Evolutionary conservation across 92 coral and sea anemone species (phyloP), one percentile per base, ranked within the genome.

Genomic region (Siderastrea radians): DNA sequence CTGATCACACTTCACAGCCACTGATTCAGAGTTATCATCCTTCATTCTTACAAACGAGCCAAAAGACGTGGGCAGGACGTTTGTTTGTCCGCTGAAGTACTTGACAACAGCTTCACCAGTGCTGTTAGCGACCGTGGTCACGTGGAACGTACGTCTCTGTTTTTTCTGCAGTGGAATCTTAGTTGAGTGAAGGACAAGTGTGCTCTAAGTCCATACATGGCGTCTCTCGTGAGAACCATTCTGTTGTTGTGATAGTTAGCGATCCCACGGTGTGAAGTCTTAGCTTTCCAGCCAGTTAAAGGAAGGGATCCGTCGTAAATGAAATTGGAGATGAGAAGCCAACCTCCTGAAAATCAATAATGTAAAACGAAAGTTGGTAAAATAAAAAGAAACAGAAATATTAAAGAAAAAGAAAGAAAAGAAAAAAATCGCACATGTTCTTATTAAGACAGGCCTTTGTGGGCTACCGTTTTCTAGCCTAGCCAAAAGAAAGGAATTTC

Each of bases 81-180:
- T 51, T 0, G 90, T 76, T 58, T 55, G 85, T 9, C 78, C 67
- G 19, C 72, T 78, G 46, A 86, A 75, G 77, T 68, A 86, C 54
- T 55, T 47, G 45, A 78, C 71, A 3, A 70, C 90, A 67, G 79
- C 85, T 45, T 48, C 53, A 8, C 88, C 90, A 17, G 72, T 46
- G 10, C 62, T 61, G 77, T 60, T 79, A 1, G 46, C 1, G 14
- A 51, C 68, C 19, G 90, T 79, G 48, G 76, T 58, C 55, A 86
- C 77, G 85, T 86, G 85, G 62, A 86, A 74, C 10, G 79, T 86
- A 14, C 90, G 90, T 19, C 79, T 79, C 14, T 19, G 9, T 47
- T 81, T 57, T 72, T 86, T 86, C 80, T 67, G 77, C 85, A 86
- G 84, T 86, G 79, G 85, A 86, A 86, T 69, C 90, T 86, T 3